Evolutionary conservation across 2,113 vertebrate species (phyloP).

Genomic region (Monarcha castaneiventris): DNA sequence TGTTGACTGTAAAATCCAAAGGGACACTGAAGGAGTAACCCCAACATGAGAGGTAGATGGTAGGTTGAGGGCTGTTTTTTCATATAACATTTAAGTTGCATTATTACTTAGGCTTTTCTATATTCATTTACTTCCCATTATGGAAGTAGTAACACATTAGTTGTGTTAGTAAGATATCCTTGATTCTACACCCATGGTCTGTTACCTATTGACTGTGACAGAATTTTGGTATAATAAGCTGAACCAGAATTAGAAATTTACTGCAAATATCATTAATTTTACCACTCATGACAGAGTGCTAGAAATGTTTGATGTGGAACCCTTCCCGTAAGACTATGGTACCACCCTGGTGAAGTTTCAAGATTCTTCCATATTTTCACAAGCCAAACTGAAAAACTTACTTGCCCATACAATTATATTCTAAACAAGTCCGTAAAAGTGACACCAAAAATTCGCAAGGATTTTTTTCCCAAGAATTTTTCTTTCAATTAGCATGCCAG

Average conservation of each 20-base stretch:
- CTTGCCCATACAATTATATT: not conserved
- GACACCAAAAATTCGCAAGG: not conserved
- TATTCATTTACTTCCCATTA: not conserved
- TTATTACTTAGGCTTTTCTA: not conserved
- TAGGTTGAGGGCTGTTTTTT: rapidly evolving
- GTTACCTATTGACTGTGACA: not conserved
- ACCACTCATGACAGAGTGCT: not conserved
- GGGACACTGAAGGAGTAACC: not conserved
- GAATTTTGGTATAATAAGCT: not conserved
- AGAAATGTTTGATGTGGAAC: not conserved
- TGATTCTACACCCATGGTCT: not conserved
- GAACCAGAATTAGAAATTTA: not conserved
- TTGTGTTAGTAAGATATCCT: not conserved
- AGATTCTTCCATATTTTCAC: not conserved
- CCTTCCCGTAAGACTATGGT: not conserved
- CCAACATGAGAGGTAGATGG: not conserved
- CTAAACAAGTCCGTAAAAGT: not conserved
- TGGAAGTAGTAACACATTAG: not conserved
- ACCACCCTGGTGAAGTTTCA: not conserved
- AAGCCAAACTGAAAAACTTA: not conserved
- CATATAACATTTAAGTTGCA: not conserved
- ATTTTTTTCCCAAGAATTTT: not conserved
- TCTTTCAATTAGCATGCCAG: not conserved
- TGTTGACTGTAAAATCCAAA: not conserved
- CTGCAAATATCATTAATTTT: not conserved